Conservation (phyloP, 2,113 vertebrate genomes). For the Vireo altiloquus region DNA sequence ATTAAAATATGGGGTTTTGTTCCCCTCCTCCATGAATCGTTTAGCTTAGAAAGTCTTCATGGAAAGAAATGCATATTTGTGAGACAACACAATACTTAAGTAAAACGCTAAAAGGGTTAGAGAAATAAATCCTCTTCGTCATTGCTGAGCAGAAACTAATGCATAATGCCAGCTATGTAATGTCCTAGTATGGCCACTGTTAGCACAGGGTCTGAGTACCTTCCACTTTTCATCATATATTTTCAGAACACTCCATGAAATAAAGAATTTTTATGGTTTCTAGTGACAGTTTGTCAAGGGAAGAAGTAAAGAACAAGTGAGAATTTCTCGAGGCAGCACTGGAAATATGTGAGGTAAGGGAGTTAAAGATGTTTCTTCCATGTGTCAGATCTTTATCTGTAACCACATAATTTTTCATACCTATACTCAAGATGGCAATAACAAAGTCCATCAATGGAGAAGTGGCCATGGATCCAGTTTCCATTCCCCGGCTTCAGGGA, state of each 20-base stretch:
- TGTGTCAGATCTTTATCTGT: not conserved
- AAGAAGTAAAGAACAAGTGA: not conserved
- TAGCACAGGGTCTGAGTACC: not conserved
- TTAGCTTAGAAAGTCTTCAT: conserved; percentile 1
- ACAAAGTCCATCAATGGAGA: not conserved
- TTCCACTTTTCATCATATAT: not conserved
- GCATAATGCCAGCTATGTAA: not conserved
- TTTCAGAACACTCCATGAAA: not conserved
- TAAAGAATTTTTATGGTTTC: not conserved
- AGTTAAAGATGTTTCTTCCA: not conserved
- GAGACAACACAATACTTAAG: not conserved
- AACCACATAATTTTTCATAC: not conserved
- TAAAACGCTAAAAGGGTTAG: not conserved
- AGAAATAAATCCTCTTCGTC: not conserved
- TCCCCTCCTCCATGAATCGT: conserved; percentile 3
- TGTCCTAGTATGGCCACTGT: not conserved
- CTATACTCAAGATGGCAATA: not conserved
- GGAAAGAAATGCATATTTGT: conserved; percentile 50
- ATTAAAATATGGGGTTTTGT: conserved; percentile 51
- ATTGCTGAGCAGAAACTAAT: not conserved
- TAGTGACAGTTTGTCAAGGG: not conserved
- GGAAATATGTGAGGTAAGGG: not conserved
- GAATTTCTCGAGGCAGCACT: not conserved
- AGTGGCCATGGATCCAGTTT: not conserved
- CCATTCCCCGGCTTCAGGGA: not conserved